Base-by-base conservation (phyloP, 1,140 invertebrate genomes). In the Galleria mellonella region DNA sequence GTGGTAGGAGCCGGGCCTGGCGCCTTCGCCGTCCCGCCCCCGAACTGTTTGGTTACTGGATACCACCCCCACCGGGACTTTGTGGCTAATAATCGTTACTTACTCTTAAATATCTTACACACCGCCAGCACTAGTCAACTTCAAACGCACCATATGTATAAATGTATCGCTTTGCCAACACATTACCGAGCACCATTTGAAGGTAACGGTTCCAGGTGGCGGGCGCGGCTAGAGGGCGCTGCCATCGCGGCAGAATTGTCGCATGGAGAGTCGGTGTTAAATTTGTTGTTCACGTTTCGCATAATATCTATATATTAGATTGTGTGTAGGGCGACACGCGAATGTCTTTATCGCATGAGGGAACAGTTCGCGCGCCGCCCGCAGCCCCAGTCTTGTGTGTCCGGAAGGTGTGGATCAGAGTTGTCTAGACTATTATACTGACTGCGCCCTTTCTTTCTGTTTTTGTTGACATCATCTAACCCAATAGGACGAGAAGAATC, bases 401-500 rank as follows among this genome's bases (percentile, higher is more conserved):
- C 71, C 66, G 41, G 47, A 62, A 58, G 62, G 66, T 58, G 67
- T 72, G 56, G 58, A 61, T 68, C 67, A 72, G 72, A 62, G 70
- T 72, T 71, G 69, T 78, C 64, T 84, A 83, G 73, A 82, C 74
- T 65, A 83, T 76, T 75, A 68, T 86, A 86, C 84, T 87, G 88
- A 88, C 87, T 89, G 88, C 87, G 81, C 79, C 87, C 87, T 86
- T 88, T 89, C 87, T 89, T 89, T 89, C 84, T 88, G 86, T 89
- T 89, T 88, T 88, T 88, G 87, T 89, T 88, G 87, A 89, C 82
- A 78, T 81, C 82, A 87, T 88, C 84, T 86, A 83, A 83, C 78
- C 78, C 70, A 91, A 86, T 91, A 93, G 92, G 92, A 94, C 88
- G 92, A 94, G 89, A 94, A 94, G 89, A 94, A 94, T 89, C 92